Evolutionary conservation across 2,888 invertebrate species (phyloP).

Genomic region (Eupithecia exiguata): DNA sequence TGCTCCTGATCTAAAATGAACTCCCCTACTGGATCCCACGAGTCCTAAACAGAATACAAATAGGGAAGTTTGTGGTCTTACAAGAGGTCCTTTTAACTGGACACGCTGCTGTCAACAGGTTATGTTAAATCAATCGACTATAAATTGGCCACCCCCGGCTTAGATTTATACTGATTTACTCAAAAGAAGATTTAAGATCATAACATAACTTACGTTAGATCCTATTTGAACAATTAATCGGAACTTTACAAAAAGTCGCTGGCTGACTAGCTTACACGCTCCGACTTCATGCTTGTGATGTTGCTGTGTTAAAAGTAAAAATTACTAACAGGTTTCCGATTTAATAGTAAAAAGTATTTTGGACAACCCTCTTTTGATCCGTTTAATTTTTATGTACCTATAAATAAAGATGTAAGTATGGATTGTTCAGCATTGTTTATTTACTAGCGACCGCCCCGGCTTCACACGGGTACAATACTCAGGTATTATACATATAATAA

Average conservation of each 20-base stretch:
- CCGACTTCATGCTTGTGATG: too few relatives aligned
- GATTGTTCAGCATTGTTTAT: too few relatives aligned
- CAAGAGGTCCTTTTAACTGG: conserved; percentile 53
- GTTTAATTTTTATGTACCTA: too few relatives aligned
- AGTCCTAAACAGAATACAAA: conserved; percentile 46
- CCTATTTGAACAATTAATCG: background rate
- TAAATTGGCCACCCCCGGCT: conserved; percentile 54
- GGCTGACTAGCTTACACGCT: too few relatives aligned
- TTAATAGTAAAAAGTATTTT: too few relatives aligned
- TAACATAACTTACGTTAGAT: background rate
- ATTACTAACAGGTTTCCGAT: too few relatives aligned
- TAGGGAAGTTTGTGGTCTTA: conserved; percentile 39
- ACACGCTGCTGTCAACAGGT: conserved; percentile 55
- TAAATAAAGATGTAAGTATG: too few relatives aligned
- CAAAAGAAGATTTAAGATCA: background rate
- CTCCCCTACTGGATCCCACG: conserved; percentile 55
- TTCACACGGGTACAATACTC: too few relatives aligned
- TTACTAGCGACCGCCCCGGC: too few relatives aligned
- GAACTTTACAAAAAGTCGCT: background rate
- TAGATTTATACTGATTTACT: conserved; percentile 44
- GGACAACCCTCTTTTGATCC: too few relatives aligned
- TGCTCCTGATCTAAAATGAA: conserved; percentile 64
- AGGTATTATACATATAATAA: too few relatives aligned
- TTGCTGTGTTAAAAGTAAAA: too few relatives aligned
- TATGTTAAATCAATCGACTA: conserved; percentile 63